Conservation (phyloP, 2,113 vertebrate genomes). For the Furnarius figulus region DNA sequence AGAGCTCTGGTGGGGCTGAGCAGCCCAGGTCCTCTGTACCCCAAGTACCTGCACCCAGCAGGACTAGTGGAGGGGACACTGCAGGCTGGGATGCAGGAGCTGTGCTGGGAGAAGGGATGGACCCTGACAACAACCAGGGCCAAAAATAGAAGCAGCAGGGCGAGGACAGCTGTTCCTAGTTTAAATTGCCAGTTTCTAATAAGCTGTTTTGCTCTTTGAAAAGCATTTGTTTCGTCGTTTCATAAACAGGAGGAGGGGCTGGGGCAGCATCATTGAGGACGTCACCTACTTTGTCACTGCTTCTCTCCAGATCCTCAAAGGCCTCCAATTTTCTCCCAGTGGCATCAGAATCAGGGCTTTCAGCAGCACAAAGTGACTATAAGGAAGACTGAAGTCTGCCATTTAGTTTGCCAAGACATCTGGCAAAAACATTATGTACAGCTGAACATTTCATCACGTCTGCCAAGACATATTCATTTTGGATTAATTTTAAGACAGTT, state of each 20-base stretch:
- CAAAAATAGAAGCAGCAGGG: background rate
- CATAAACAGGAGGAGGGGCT: background rate
- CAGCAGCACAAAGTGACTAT: background rate
- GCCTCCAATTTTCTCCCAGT: background rate
- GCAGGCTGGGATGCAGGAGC: background rate
- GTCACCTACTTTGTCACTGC: background rate
- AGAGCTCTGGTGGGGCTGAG: background rate
- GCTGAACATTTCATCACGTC: conserved; percentile 24
- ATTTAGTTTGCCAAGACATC: conserved; percentile 18
- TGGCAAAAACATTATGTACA: background rate
- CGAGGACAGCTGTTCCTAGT: conserved; percentile 32
- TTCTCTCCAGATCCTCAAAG: background rate
- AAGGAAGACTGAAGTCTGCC: conserved; percentile 6
- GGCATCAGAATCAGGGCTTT: background rate
- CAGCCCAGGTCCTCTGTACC: background rate
- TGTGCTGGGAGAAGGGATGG: accelerated
- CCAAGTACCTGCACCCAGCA: background rate
- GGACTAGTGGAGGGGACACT: background rate
- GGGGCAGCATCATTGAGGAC: background rate
- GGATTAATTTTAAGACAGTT: conserved; percentile 31
- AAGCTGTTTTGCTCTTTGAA: conserved; percentile 17
- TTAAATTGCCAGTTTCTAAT: conserved; percentile 6
- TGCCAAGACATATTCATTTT: conserved; percentile 20
- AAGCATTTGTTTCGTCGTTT: background rate
- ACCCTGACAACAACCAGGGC: background rate